A percentile compares a stretch with the other conserved stretches of the same genome.
These are phyloP conservation scores for Eristalis intricaria DNA, from an alignment of 2,888 invertebrate species.

Conservation along the genomic window DNA sequence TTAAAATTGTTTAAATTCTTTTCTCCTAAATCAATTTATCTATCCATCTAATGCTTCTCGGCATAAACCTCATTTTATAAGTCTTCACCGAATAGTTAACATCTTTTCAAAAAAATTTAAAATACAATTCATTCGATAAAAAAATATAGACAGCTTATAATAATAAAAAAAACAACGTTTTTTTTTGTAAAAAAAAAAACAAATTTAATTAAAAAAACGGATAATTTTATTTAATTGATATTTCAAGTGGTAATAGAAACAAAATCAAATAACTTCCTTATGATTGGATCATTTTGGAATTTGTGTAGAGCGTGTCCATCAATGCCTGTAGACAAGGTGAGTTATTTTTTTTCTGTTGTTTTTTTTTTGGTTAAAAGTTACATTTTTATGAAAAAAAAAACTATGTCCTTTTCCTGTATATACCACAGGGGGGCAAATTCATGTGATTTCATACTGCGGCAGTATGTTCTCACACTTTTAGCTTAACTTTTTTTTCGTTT, in stretches of 20 bases:
- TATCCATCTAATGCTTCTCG: background rate
- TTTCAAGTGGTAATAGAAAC: constrained; percentile 42
- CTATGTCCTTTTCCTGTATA: background rate
- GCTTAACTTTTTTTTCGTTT: background rate
- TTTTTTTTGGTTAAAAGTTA: background rate
- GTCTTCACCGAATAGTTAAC: constrained; percentile 19
- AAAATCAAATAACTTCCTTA: constrained; percentile 82
- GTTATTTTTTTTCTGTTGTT: constrained; percentile 69
- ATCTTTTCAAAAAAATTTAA: background rate
- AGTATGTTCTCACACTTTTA: constrained; percentile 19
- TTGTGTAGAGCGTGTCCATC: constrained; percentile 98
- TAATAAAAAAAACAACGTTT: background rate
- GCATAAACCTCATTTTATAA: constrained; percentile 13
- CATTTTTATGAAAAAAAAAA: background rate
- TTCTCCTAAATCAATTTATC: background rate
- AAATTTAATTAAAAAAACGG: constrained; percentile 14
- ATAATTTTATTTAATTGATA: constrained; percentile 17
- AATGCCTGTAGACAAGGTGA: constrained; percentile 98
- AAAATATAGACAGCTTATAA: background rate
- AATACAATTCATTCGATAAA: background rate
- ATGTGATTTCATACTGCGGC: constrained; percentile 63
- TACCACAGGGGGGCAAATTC: constrained; percentile 16
- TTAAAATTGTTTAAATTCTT: constrained; percentile 20
- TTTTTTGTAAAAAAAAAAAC: background rate
- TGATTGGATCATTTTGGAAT: constrained; percentile 99